phyloP scores from a whole-genome alignment of 2,113 vertebrate genomes.

The Osmerus eperlanus region DNA sequence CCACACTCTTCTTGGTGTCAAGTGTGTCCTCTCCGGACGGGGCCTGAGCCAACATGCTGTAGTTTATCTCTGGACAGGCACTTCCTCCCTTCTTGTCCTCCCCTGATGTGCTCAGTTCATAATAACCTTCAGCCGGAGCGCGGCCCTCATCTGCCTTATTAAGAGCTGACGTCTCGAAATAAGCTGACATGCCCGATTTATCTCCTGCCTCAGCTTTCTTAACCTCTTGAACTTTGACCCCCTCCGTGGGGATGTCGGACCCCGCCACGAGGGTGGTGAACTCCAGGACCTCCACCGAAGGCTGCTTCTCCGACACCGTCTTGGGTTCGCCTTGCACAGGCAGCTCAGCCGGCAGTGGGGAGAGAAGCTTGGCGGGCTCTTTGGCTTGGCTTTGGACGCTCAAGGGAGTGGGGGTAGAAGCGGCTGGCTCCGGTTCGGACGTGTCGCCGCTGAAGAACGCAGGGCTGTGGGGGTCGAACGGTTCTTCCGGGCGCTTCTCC shows the following conservation, averaged over 20 bases:
- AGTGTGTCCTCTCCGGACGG: conserved; percentile 65
- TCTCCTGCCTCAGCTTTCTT: conserved; percentile 70
- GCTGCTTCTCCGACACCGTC: conserved; percentile 71
- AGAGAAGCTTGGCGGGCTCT: conserved; percentile 54
- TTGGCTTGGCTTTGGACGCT: conserved; percentile 65
- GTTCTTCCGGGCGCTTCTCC: conserved; percentile 65
- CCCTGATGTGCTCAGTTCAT: conserved; percentile 88
- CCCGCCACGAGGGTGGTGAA: conserved; percentile 60
- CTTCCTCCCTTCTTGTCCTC: conserved; percentile 68
- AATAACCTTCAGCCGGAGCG: conserved; percentile 84
- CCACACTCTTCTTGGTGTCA: conserved; percentile 72
- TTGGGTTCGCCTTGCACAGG: conserved; percentile 62
- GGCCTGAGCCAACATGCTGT: conserved; percentile 80
- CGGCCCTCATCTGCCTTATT: conserved; percentile 72
- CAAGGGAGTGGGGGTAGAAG: conserved; percentile 50
- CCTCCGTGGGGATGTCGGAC: conserved; percentile 46
- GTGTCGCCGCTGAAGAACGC: conserved; percentile 64
- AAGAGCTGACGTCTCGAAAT: conserved; percentile 94
- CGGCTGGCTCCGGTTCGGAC: conserved; percentile 56
- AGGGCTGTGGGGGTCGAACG: conserved; percentile 60
- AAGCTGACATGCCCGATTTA: conserved; percentile 94
- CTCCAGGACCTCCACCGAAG: conserved; percentile 70
- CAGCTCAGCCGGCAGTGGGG: conserved; percentile 45
- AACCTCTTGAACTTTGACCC: conserved; percentile 10
- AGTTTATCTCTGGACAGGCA: conserved; percentile 74